phyloP scores from a whole-genome alignment of 1,140 invertebrate species.

The Eupeodes corollae region DNA sequence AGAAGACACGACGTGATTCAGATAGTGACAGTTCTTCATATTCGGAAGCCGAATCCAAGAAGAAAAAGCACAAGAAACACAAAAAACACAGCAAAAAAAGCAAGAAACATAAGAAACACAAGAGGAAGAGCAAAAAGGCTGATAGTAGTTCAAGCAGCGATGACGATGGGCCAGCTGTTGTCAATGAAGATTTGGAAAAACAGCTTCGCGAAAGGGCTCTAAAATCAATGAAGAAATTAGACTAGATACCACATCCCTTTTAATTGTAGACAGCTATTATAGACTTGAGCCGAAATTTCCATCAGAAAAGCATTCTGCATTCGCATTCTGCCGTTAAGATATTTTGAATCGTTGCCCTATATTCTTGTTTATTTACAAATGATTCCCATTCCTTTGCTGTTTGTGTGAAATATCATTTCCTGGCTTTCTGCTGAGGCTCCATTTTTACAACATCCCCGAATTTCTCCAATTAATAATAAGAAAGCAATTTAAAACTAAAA shows the following conservation, averaged over 20 bases:
- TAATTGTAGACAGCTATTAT: too few relatives aligned
- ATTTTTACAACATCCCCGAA: not conserved
- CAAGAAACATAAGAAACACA: constrained; percentile 53
- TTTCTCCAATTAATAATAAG: too few relatives aligned
- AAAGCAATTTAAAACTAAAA: too few relatives aligned
- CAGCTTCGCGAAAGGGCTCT: constrained; percentile 78
- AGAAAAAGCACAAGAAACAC: constrained; percentile 53
- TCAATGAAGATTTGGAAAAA: constrained; percentile 72
- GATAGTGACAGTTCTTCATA: constrained; percentile 48
- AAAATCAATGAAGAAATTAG: constrained; percentile 46
- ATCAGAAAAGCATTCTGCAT: too few relatives aligned
- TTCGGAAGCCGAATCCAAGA: constrained; percentile 49
- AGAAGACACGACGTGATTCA: constrained; percentile 45
- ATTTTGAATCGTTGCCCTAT: too few relatives aligned
- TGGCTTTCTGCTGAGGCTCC: constrained; percentile 3
- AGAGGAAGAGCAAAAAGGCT: constrained; percentile 50
- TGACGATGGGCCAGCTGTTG: constrained; percentile 43
- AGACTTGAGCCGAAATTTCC: too few relatives aligned
- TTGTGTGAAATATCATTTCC: not conserved
- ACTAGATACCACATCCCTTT: not conserved
- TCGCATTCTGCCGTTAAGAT: too few relatives aligned
- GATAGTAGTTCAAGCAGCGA: constrained; percentile 53
- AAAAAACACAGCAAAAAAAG: constrained; percentile 60
- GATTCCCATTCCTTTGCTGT: not conserved
- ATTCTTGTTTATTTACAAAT: too few relatives aligned